Evolutionary conservation across 2,888 invertebrate genomes (phyloP).

Genomic region (Doris montereyensis): DNA sequence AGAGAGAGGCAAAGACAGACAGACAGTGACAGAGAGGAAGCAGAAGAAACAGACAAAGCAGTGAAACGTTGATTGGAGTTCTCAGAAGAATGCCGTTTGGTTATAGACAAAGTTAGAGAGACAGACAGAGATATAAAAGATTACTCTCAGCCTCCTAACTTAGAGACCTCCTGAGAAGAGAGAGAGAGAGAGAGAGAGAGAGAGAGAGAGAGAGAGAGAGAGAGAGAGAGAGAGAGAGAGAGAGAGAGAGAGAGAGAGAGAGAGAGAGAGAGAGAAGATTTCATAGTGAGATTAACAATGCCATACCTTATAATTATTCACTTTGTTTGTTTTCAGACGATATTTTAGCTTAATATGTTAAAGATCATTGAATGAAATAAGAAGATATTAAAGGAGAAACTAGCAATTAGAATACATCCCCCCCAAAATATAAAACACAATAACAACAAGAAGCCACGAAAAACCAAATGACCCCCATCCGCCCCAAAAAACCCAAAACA

Average conservation of each 20-base stretch:
- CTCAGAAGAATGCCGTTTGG: not conserved
- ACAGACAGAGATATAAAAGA: not conserved
- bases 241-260: not conserved
- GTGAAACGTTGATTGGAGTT: not conserved
- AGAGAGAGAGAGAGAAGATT: not conserved
- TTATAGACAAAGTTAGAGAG: not conserved
- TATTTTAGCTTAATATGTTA: too few species aligned
- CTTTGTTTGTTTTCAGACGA: too few species aligned
- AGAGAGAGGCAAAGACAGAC: too few species aligned
- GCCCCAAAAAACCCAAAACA: not conserved
- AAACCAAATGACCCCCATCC: not conserved
- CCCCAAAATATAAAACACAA: not conserved
- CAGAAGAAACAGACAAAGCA: not conserved
- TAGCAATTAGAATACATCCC: too few species aligned
- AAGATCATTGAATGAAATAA: too few species aligned
- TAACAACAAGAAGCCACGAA: not conserved
- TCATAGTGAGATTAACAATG: too few species aligned
- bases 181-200: not conserved
- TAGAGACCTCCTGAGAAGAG: not conserved
- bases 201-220: not conserved
- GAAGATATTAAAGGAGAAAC: too few species aligned
- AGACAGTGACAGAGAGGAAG: not conserved
- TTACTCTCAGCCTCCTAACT: not conserved
- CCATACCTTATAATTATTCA: too few species aligned
- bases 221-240: not conserved